Evolutionary conservation across 1,140 invertebrate genomes (phyloP).

Genomic region (Latrodectus geometricus): DNA sequence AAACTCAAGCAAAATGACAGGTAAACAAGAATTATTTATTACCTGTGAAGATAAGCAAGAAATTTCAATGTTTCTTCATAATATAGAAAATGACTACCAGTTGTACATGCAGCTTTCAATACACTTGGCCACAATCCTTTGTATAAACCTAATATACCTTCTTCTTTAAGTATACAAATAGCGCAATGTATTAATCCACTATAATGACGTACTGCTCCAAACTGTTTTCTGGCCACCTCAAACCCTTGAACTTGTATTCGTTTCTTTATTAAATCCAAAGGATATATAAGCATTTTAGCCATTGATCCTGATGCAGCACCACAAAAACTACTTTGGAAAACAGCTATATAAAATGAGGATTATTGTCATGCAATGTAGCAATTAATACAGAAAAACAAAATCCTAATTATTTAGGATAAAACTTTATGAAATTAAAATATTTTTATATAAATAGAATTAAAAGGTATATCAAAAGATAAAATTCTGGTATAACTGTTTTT

Average conservation of each 20-base stretch:
- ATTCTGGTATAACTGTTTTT: no score
- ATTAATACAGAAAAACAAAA: no score
- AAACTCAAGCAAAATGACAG: no score
- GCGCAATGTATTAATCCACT: slow-evolving; percentile 51
- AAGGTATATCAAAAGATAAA: no score
- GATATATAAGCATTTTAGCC: slow-evolving; percentile 82
- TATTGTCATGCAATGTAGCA: no score
- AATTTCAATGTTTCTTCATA: slow-evolving; percentile 58
- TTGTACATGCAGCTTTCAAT: slow-evolving; percentile 57
- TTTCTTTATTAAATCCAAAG: slow-evolving; percentile 88
- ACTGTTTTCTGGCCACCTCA: slow-evolving; percentile 77
- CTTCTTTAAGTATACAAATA: slow-evolving; percentile 46
- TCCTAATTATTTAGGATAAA: no score
- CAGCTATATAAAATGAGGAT: slow-evolving; percentile 62
- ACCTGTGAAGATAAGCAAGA: slow-evolving; percentile 30
- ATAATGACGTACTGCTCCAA: slow-evolving; percentile 72
- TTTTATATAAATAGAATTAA: no score
- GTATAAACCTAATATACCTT: slow-evolving; percentile 56
- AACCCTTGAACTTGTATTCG: slow-evolving; percentile 90
- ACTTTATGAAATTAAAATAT: no score
- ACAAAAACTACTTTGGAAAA: slow-evolving; percentile 72
- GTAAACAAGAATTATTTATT: not conserved
- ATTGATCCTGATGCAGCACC: slow-evolving; percentile 81
- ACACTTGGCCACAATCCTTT: slow-evolving; percentile 59
- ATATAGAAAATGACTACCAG: slow-evolving; percentile 56